Conservation (phyloP, 2,888 invertebrate genomes). For the Ceramica pisi region DNA sequence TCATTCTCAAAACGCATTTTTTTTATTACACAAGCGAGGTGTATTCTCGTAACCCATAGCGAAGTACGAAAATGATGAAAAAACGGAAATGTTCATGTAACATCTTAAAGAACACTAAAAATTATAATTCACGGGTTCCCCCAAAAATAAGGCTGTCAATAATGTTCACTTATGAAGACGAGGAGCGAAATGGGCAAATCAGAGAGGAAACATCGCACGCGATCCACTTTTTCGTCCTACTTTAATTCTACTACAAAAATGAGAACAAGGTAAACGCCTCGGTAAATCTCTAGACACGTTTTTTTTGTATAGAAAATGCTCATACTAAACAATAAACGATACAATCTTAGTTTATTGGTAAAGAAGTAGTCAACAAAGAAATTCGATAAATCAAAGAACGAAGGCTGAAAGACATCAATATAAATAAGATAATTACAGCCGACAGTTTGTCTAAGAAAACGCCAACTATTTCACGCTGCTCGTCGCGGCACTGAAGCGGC, state of each 20-base stretch:
- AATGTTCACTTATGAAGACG: slow-evolving; percentile 48
- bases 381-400: slow-evolving; percentile 21
- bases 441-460: slow-evolving; percentile 64
- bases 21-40: not conserved
- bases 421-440: slow-evolving; percentile 66
- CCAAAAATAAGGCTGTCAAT: slow-evolving; percentile 45
- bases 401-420: slow-evolving; percentile 47
- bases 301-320: not conserved
- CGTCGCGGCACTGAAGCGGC: slow-evolving; percentile 66
- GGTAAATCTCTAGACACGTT: not conserved
- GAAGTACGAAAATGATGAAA: not conserved
- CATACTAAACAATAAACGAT: not conserved
- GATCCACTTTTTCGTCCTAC: slow-evolving; percentile 16
- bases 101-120: slow-evolving; percentile 20
- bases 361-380: slow-evolving; percentile 4
- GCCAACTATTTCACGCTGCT: slow-evolving; percentile 66
- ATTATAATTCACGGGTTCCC: slow-evolving; percentile 17
- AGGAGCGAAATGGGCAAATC: slow-evolving; percentile 40
- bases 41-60: no score
- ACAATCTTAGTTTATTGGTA: slow-evolving; percentile 1
- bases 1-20: not conserved
- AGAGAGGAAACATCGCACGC: slow-evolving; percentile 12
- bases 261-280: slow-evolving; percentile 18
- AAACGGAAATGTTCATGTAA: not conserved
- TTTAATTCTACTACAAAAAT: slow-evolving; percentile 38